Evolutionary conservation across 2,888 invertebrate species (phyloP), one percentile per base, ranked within the genome.

Genomic region (Idaea dimidiata): DNA sequence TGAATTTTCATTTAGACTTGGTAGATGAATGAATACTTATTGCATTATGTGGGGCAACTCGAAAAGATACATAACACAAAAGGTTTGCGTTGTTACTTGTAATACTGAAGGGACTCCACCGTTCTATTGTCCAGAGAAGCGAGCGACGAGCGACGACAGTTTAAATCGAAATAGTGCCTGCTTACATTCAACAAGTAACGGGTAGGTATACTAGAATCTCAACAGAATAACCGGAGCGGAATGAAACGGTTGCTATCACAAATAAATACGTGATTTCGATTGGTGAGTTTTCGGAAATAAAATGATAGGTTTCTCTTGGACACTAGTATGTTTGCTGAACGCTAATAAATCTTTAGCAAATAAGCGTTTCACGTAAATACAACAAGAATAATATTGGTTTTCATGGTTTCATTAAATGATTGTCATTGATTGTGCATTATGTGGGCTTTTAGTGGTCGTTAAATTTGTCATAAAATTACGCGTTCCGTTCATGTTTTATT

Each of bases 41-140:
- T 69, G 73, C 71, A 75, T 83, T 80, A 81, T 74, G 69, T 75
- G 73, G 70, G 68, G 62, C 69, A 74, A 67, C 66, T 62, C 66
- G 69, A 67, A 68, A 75, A 72, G 61, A 54, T 54, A 54, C 17
- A 18, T 74, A 73, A 78, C 68, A 81, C 78, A 84, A 83, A 82
- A 82, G 83, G 75, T 77, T 79, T 82, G 75, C 79, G 75, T 79
- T 77, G 83, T 79, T 74, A 79, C 77, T 79, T 77, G 83, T 79
- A 74, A 79, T 78, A 76, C 71, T 76, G 74, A 76, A 69, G 71
- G 76, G 78, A 74, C 70, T 72, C 71, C 70, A 73, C 67, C 72
- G 72, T 75, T 74, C 73, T 62, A 81, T 86, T 86, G 83, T 86
- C 73, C 70, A 62, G 64, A 66, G 67, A 77, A 78, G 66, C 76